Evolutionary conservation across 2,113 vertebrate species (phyloP).

Genomic region (Carassius gibelio): DNA sequence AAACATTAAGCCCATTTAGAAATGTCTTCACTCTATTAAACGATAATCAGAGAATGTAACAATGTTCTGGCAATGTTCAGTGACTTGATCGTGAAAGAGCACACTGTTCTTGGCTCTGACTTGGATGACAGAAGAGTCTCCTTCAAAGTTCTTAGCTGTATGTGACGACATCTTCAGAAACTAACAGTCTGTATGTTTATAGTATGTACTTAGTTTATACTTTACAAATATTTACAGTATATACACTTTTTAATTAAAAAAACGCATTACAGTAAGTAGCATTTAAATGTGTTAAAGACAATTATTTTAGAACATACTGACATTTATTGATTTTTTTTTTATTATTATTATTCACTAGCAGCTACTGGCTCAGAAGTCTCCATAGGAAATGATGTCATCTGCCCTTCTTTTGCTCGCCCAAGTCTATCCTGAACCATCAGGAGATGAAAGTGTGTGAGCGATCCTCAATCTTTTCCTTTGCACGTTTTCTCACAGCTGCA

Average conservation of each 20-base stretch:
- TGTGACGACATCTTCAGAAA: neutral
- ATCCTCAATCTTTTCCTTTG: conserved; percentile 16
- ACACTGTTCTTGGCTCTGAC: conserved; percentile 13
- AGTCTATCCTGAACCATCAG: conserved; percentile 12
- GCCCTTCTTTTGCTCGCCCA: neutral
- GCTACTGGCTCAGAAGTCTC: conserved; percentile 11
- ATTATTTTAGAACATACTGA: neutral
- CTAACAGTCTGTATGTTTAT: no score
- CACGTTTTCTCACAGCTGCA: conserved; percentile 29
- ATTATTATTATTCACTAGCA: neutral
- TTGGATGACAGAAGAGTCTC: neutral
- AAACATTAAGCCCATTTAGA: neutral
- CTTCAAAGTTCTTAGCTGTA: neutral
- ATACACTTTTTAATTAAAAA: neutral
- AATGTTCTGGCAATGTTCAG: conserved; percentile 26
- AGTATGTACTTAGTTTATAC: no score
- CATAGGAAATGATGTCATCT: conserved; percentile 5
- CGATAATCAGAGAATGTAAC: conserved; percentile 3
- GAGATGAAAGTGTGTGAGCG: conserved; percentile 34
- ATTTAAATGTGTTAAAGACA: neutral
- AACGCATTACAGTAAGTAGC: neutral
- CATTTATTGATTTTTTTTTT: neutral
- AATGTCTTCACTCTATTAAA: neutral
- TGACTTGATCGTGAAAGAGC: conserved; percentile 30
- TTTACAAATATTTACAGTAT: no score